A percentile compares a stretch with the other conserved stretches of the same genome.
Conservation (phyloP, 2,797 vertebrate species). For the Brachymystax lenok region DNA sequence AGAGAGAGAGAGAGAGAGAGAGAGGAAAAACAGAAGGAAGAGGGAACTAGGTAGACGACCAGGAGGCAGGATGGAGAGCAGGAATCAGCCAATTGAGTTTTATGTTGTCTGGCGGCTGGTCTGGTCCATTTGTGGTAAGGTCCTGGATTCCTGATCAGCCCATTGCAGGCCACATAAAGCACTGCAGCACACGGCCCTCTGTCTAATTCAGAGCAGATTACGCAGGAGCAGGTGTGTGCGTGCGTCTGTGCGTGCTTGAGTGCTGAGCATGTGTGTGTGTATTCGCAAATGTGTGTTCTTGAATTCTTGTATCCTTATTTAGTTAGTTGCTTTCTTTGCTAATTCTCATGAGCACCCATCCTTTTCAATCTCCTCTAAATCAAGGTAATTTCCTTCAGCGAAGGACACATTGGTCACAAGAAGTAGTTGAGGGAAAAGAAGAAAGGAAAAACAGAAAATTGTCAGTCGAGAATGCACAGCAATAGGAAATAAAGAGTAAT, state of each 20-base stretch:
- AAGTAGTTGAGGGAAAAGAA: slow-evolving; percentile 20
- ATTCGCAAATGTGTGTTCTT: background rate
- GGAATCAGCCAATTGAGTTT: slow-evolving; percentile 67
- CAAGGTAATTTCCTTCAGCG: slow-evolving; percentile 31
- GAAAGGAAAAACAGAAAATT: background rate
- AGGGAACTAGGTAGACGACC: background rate
- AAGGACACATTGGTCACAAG: slow-evolving; percentile 28
- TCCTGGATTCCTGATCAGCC: slow-evolving; percentile 64
- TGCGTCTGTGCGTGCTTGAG: slow-evolving; percentile 30
- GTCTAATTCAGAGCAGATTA: slow-evolving; percentile 15
- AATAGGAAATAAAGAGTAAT: slow-evolving; percentile 28
- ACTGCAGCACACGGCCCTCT: slow-evolving; percentile 26
- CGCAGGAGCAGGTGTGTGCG: slow-evolving; percentile 55
- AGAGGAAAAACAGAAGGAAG: background rate
- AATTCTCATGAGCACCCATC: background rate
- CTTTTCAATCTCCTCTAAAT: slow-evolving; percentile 30
- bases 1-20: background rate
- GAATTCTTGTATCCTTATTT: background rate
- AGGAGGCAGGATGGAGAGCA: slow-evolving; percentile 29
- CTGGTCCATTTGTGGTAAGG: slow-evolving; percentile 71
- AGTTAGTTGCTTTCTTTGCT: background rate
- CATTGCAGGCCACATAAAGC: slow-evolving; percentile 64
- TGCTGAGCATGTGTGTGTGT: slow-evolving; percentile 21
- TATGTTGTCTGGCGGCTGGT: slow-evolving; percentile 67
- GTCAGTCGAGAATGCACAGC: background rate